A percentile compares a stretch with the other conserved stretches of the same genome.
phyloP scores from a whole-genome alignment of 2,113 vertebrate genomes.

The Hydrolagus affinis region DNA sequence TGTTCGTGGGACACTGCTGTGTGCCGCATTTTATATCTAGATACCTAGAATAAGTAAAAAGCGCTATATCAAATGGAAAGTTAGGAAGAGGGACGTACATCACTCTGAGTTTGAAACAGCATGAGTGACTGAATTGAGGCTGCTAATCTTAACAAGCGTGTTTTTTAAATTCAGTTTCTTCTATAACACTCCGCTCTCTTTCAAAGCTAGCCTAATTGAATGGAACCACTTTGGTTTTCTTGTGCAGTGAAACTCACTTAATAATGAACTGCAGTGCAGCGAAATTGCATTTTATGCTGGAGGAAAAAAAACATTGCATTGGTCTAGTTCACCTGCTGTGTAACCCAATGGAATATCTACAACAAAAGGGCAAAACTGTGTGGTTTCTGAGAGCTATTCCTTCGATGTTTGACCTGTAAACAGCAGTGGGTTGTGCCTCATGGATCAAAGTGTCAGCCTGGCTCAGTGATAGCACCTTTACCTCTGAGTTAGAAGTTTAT shows the following conservation, averaged over 20 bases:
- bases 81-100: not conserved
- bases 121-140: slow-evolving; percentile 3
- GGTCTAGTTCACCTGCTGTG: not conserved
- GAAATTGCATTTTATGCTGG: not conserved
- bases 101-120: not conserved
- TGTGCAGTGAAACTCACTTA: not conserved
- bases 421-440: not conserved
- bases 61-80: too few relatives aligned
- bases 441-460: not conserved
- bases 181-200: not conserved
- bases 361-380: not conserved
- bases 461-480: too few relatives aligned
- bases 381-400: not conserved
- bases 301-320: not conserved
- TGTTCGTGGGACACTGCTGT: too few relatives aligned
- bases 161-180: not conserved
- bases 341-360: not conserved
- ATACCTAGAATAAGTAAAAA: too few relatives aligned
- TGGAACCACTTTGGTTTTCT: not conserved
- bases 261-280: not conserved
- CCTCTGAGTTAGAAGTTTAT: too few relatives aligned
- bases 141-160: not conserved
- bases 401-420: not conserved
- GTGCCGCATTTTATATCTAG: too few relatives aligned
- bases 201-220: not conserved